These are phyloP conservation scores for Calliphora vomitoria DNA, from an alignment of 2,888 invertebrate species.

Conservation along the genomic window DNA sequence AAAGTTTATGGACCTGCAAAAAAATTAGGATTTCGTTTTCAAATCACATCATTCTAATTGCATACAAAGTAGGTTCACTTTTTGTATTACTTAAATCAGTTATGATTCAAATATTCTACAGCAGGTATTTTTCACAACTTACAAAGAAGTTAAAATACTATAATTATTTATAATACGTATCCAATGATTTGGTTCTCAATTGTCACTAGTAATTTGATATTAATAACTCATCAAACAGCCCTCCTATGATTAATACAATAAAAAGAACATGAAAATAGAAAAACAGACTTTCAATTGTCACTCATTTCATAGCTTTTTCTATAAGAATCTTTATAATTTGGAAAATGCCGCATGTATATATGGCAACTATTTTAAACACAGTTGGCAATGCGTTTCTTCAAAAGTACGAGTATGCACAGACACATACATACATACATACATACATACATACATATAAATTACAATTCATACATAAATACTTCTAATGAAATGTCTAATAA, in stretches of 20 bases:
- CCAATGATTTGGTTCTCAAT: too few relatives aligned
- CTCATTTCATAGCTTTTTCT: constrained; percentile 1
- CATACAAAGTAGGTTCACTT: too few relatives aligned
- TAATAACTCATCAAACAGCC: not conserved
- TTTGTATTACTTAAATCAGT: too few relatives aligned
- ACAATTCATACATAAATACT: not conserved
- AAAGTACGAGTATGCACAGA: not conserved
- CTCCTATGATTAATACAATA: not conserved
- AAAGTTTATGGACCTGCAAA: too few relatives aligned
- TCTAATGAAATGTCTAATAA: constrained; percentile 13
- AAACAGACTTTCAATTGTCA: not conserved
- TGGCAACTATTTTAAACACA: constrained; percentile 4
- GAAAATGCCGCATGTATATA: constrained; percentile 1
- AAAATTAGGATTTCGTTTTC: too few relatives aligned
- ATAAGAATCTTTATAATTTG: not conserved
- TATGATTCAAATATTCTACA: too few relatives aligned
- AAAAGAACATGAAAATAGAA: not conserved
- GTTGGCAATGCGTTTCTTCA: constrained; percentile 1
- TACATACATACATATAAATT: not conserved
- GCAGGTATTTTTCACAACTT: too few relatives aligned
- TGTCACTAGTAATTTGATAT: too few relatives aligned
- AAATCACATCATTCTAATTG: too few relatives aligned
- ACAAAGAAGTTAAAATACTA: too few relatives aligned
- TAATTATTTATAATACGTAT: too few relatives aligned
- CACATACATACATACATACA: not conserved